phyloP scores from a whole-genome alignment of 2,888 invertebrate genomes.

The Eupeodes luniger region DNA sequence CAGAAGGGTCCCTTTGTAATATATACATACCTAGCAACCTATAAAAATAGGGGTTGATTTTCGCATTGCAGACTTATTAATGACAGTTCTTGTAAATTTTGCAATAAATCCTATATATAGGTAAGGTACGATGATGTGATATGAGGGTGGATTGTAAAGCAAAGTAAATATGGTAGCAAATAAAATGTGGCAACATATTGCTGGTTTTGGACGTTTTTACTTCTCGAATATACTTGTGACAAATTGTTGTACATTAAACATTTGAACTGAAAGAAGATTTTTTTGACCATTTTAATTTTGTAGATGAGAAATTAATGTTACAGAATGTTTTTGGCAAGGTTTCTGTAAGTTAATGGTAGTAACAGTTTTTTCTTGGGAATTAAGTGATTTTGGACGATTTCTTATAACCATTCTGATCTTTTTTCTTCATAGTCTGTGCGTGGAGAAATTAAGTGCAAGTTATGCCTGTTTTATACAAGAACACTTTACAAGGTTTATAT shows the following conservation, averaged over 20 bases:
- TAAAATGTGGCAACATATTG: background rate
- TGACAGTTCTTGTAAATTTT: slow-evolving; percentile 22
- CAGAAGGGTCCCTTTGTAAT: slow-evolving; percentile 19
- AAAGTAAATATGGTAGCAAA: background rate
- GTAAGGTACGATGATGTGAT: slow-evolving; percentile 17
- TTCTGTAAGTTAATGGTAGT: background rate
- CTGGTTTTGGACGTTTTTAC: slow-evolving; percentile 7
- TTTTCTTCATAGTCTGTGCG: no score
- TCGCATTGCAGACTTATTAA: slow-evolving; percentile 50
- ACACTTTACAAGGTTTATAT: no score
- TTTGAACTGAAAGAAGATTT: background rate
- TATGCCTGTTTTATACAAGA: no score
- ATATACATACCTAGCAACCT: background rate
- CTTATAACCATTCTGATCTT: no score
- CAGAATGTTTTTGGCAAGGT: background rate
- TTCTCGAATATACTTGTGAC: slow-evolving; percentile 11
- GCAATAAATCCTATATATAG: slow-evolving; percentile 35
- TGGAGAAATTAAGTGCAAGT: no score
- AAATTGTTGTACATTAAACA: background rate
- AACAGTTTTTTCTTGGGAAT: no score
- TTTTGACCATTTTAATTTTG: background rate
- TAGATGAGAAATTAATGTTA: no score
- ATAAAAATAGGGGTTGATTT: slow-evolving; percentile 26
- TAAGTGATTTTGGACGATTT: no score
- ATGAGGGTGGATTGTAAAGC: slow-evolving; percentile 1